These are phyloP conservation scores for Chiloscyllium plagiosum DNA, from an alignment of 2,113 vertebrate genomes.

Conservation along the genomic window DNA sequence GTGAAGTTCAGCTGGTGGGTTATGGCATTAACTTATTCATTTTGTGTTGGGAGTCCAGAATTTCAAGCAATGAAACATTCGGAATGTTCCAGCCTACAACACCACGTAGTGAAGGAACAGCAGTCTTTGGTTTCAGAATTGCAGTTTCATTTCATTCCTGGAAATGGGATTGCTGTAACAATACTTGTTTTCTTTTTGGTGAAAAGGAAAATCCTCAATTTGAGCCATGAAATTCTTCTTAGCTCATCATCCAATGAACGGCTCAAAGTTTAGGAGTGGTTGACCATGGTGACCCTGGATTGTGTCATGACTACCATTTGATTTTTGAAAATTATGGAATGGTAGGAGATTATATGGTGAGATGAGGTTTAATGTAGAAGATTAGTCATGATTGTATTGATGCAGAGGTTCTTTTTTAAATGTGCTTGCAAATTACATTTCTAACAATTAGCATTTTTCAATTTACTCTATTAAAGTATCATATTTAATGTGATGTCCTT, in stretches of 20 bases:
- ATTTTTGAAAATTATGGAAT: background rate
- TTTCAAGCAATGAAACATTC: background rate
- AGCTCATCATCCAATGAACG: background rate
- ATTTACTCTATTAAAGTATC: background rate
- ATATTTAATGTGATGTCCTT: background rate
- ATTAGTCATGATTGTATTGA: background rate
- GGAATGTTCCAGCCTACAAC: background rate
- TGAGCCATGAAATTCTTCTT: background rate
- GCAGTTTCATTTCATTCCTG: background rate
- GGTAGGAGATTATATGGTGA: background rate
- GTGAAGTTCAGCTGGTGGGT: slow-evolving; percentile 94
- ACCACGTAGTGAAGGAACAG: background rate
- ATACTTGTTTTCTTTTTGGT: background rate
- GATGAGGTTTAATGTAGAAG: background rate
- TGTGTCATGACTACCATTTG: background rate
- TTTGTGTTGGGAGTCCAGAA: background rate
- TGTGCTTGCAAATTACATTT: background rate
- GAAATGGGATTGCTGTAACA: background rate
- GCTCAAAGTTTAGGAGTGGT: no score
- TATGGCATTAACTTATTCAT: slow-evolving; percentile 12
- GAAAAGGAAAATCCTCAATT: background rate
- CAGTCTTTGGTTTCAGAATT: background rate
- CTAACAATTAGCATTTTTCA: background rate
- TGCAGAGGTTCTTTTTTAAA: background rate
- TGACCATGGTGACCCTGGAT: background rate